These are phyloP conservation scores for Drosophila monieri DNA, from an alignment of 2,888 invertebrate genomes.

Conservation along the genomic window DNA sequence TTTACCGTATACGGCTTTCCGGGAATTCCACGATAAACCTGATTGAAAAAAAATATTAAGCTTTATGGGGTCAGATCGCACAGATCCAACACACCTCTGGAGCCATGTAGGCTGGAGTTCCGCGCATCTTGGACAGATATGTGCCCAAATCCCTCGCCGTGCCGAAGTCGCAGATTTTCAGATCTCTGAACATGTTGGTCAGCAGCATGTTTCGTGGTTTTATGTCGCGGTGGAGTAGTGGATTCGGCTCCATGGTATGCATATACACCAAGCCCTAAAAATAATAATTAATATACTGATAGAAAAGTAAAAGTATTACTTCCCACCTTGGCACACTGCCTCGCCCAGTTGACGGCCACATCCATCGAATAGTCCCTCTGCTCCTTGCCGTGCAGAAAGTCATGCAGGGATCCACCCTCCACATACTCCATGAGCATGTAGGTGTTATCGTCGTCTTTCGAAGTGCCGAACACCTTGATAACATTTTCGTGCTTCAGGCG, in stretches of 20 bases:
- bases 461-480: conserved; percentile 6
- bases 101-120: conserved; percentile 21
- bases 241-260: conserved; percentile 7
- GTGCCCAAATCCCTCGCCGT: conserved; percentile 15
- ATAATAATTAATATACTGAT: neutral
- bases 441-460: neutral
- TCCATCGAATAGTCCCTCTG: conserved; percentile 11
- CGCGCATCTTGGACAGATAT: conserved; percentile 4
- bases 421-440: conserved; percentile 26
- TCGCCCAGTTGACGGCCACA: conserved; percentile 10
- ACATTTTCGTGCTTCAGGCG: conserved; percentile 15
- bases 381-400: conserved; percentile 1
- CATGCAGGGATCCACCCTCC: conserved; percentile 14
- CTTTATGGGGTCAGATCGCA: too few relatives aligned
- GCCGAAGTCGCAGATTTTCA: conserved; percentile 29
- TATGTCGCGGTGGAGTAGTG: conserved; percentile 19
- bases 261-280: conserved; percentile 6
- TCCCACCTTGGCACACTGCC: conserved; percentile 12
- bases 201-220: conserved; percentile 28
- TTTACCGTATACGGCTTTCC: conserved; percentile 4
- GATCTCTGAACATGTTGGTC: neutral
- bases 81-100: conserved; percentile 10
- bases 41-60: neutral
- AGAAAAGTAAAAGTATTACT: neutral
- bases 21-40: neutral